Base-by-base conservation (phyloP, 2,797 vertebrate genomes). In the Brachyrhaphis roseni region DNA sequence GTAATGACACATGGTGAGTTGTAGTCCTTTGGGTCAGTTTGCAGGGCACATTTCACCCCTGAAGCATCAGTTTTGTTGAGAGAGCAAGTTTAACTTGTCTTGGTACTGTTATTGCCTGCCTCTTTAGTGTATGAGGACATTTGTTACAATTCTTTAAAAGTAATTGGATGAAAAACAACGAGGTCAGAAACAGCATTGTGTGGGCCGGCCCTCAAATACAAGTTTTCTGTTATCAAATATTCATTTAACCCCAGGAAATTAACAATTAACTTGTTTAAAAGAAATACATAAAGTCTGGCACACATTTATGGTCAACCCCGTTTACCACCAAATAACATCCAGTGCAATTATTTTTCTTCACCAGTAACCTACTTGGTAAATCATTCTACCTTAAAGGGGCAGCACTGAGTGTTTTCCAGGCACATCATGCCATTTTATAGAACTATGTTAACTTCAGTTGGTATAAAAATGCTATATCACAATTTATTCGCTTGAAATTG, bases 1-100 rank as follows among this genome's bases (percentile, higher is more conserved):
- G 62, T 66, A 39, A 66, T 66, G 59, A 62, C 59, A 62, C 31
- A 62, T 62, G 59, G 31, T 62, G 59, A 62, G 59, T 62, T 62
- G 13, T 34, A 62, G 59, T 66, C 62, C 62, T 66, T 11, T 66
- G 34, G 31, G 62, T 39, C 62, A 66, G 62, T 36, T 39, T 66
- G 7, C 62, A 66, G 31, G 34, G 16, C 34, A 20, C 62, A 66
- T 66, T 23, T 66, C 39, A 39, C 18, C 8, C 34, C 1, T 11
- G 23, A 66, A 39, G 62, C 8, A 66, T 39, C 13, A 7, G 5
- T 62, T 62, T 34, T 62, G 49, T 62, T 62, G 28, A 34, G 31
- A 8, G 15, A 31, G 31, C 13, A 34, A 20, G 34, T 66, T 66
- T 11, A 66, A 66, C 62, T 66, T 66, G 34, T 10, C 62, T 39